A percentile compares a stretch with the other conserved stretches of the same genome.
These are phyloP conservation scores for Drosophila triauraria DNA, from an alignment of 1,140 invertebrate genomes.

Conservation along the genomic window DNA sequence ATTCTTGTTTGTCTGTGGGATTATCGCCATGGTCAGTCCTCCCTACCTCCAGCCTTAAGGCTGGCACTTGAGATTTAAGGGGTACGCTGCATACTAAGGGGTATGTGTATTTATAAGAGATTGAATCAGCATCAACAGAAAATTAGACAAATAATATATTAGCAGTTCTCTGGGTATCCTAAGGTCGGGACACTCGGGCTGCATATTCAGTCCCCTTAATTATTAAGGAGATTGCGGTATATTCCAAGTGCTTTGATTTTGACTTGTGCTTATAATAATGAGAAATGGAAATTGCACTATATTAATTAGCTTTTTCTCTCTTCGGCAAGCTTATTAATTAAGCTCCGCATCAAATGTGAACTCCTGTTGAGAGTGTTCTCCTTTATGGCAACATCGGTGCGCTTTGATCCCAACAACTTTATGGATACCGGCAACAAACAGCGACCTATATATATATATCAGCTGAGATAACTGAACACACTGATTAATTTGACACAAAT, in stretches of 20 bases:
- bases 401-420: slow-evolving; percentile 15
- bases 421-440: slow-evolving; percentile 8
- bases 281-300: not conserved
- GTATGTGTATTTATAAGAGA: too few species aligned
- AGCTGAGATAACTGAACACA: slow-evolving; percentile 10
- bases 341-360: not conserved
- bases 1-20: not conserved
- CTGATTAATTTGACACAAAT: slow-evolving; percentile 21
- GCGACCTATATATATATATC: slow-evolving; percentile 17
- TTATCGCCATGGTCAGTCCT: not conserved
- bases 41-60: not conserved
- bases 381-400: not conserved
- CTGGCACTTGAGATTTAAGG: not conserved
- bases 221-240: not conserved
- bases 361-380: not conserved
- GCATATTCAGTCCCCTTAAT: not conserved
- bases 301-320: not conserved
- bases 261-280: not conserved
- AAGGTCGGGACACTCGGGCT: not conserved
- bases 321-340: slow-evolving; percentile 1
- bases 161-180: not conserved
- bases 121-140: not conserved
- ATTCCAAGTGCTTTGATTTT: not conserved
- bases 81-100: not conserved
- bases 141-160: not conserved